phyloP scores from a whole-genome alignment of 2,113 vertebrate species.

The Esox niger region DNA sequence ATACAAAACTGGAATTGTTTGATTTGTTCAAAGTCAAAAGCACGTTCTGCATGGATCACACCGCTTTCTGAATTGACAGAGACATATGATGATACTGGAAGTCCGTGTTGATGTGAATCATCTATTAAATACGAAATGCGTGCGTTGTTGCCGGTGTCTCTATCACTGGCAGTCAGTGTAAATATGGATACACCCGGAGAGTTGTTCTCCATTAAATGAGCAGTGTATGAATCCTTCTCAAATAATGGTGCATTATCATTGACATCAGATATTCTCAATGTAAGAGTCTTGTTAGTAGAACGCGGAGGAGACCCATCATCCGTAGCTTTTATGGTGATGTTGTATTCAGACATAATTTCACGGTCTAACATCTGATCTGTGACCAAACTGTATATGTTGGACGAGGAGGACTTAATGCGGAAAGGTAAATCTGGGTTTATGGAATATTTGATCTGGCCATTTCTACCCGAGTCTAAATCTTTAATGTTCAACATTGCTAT shows the following conservation, averaged over 20 bases:
- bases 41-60: background rate
- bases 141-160: background rate
- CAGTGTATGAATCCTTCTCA: background rate
- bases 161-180: background rate
- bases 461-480: background rate
- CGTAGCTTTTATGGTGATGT: background rate
- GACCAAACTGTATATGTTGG: background rate
- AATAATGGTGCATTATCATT: slow-evolving; percentile 3
- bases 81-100: background rate
- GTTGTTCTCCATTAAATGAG: background rate
- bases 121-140: background rate
- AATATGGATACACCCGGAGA: background rate
- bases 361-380: slow-evolving; percentile 1
- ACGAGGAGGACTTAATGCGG: background rate
- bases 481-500: slow-evolving; percentile 1
- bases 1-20: background rate
- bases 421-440: background rate
- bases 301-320: background rate
- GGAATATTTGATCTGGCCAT: background rate
- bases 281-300: background rate
- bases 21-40: background rate
- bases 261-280: background rate
- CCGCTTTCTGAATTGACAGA: background rate
- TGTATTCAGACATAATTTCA: background rate
- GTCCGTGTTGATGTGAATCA: background rate